These are phyloP conservation scores for Paraplagusia blochii DNA, from an alignment of 2,113 vertebrate species.

Conservation along the genomic window DNA sequence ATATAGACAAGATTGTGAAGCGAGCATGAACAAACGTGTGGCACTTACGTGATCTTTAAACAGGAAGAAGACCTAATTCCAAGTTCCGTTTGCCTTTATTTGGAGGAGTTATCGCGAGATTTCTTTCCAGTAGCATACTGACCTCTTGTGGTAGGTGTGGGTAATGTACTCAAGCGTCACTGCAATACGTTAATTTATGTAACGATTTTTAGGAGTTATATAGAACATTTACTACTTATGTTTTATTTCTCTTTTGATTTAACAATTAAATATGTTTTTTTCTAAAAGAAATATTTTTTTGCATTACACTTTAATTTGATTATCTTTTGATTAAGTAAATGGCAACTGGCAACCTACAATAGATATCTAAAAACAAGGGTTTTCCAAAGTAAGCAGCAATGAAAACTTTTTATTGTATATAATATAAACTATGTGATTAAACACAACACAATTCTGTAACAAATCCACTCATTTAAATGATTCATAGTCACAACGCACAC, in stretches of 20 bases:
- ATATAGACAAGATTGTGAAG: conserved; percentile 43
- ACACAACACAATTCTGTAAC: conserved; percentile 18
- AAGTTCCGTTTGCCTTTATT: conserved; percentile 40
- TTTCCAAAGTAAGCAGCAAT: background rate
- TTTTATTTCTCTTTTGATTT: too few species aligned
- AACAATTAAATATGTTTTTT: too few species aligned
- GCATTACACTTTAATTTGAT: too few species aligned
- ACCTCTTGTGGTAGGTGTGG: conserved; percentile 11
- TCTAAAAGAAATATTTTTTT: too few species aligned
- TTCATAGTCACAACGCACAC: conserved; percentile 37
- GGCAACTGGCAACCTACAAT: too few species aligned
- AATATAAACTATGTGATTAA: conserved; percentile 29
- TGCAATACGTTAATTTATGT: too few species aligned
- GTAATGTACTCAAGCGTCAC: too few species aligned
- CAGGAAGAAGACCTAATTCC: conserved; percentile 70
- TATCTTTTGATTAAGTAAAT: too few species aligned
- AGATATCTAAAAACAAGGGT: too few species aligned
- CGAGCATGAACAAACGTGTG: rapidly evolving
- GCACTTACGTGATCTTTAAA: conserved; percentile 78
- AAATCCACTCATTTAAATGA: conserved; percentile 29
- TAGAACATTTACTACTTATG: too few species aligned
- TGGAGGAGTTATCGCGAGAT: conserved; percentile 62
- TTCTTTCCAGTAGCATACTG: background rate
- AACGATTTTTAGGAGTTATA: too few species aligned
- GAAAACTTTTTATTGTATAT: conserved; percentile 31